Evolutionary conservation across 2,888 invertebrate species (phyloP).

Genomic region (Danaus chrysippus): DNA sequence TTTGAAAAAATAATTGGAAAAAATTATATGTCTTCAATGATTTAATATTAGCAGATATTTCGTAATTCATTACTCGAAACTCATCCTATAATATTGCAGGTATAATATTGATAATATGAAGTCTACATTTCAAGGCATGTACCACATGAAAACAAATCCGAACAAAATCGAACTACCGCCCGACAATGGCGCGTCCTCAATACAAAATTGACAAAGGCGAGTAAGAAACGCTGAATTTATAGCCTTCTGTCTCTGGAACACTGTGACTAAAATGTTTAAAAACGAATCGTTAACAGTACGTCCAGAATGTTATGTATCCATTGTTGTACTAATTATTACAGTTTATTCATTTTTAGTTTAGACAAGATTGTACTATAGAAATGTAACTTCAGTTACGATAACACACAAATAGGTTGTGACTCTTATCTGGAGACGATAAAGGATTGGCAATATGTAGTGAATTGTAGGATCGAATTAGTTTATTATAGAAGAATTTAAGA

Average conservation of each 20-base stretch:
- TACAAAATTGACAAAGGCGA: slow-evolving; percentile 72
- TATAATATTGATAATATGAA: neutral
- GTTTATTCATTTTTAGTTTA: slow-evolving; percentile 11
- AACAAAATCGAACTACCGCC: slow-evolving; percentile 72
- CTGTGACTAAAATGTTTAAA: slow-evolving; percentile 66
- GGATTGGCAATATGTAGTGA: no score
- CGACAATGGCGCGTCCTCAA: slow-evolving; percentile 72
- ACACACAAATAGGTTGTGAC: no score
- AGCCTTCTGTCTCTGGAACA: slow-evolving; percentile 66
- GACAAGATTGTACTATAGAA: neutral
- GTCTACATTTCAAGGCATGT: slow-evolving; percentile 2
- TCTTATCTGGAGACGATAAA: no score
- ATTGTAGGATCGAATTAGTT: no score
- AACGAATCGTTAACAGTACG: slow-evolving; percentile 33
- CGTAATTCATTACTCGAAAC: no score
- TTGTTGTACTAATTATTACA: slow-evolving; percentile 8
- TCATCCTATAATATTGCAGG: neutral
- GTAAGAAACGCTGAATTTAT: slow-evolving; percentile 67
- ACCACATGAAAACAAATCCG: slow-evolving; percentile 55
- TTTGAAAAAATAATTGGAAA: no score
- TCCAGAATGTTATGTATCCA: slow-evolving; percentile 13
- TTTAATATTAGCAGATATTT: no score
- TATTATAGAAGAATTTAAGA: no score
- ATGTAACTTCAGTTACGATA: no score
- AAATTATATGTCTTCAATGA: no score